A percentile compares a stretch with the other conserved stretches of the same genome.
Evolutionary conservation across 2,888 invertebrate species (phyloP).

Genomic region (Galerucella pusilla): DNA sequence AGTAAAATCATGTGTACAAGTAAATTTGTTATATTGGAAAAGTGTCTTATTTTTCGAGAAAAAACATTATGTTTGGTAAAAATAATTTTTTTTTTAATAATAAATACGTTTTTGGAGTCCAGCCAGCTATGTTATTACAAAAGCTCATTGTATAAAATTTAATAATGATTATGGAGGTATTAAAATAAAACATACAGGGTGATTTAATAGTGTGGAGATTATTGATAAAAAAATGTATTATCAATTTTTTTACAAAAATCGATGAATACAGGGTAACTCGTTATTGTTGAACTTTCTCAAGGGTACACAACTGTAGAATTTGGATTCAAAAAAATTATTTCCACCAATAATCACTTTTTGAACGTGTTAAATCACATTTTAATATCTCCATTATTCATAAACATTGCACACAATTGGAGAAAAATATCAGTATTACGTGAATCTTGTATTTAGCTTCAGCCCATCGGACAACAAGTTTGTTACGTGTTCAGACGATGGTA

Average conservation of each 20-base stretch:
- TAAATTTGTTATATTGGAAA: too few species aligned
- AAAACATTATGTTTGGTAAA: neutral
- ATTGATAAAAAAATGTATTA: too few species aligned
- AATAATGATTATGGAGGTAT: neutral
- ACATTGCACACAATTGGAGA: neutral
- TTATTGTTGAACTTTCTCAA: neutral
- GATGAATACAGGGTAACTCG: neutral
- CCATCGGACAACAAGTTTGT: constrained; percentile 99
- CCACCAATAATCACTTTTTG: too few species aligned
- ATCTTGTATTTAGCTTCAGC: constrained; percentile 83
- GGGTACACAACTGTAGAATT: neutral
- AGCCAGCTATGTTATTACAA: neutral
- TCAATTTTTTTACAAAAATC: too few species aligned
- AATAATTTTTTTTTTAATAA: too few species aligned
- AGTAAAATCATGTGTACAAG: too few species aligned
- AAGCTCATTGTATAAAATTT: neutral
- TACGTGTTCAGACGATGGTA: constrained; percentile 99
- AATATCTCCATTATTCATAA: neutral
- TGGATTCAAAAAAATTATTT: too few species aligned
- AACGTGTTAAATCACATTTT: neutral
- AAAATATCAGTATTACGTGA: constrained; percentile 35
- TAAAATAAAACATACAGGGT: neutral
- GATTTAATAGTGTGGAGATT: too few species aligned
- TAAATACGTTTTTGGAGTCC: too few species aligned
- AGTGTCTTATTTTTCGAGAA: too few species aligned